phyloP scores from a whole-genome alignment of 1,140 invertebrate species.

The Probaryconus sp. region DNA sequence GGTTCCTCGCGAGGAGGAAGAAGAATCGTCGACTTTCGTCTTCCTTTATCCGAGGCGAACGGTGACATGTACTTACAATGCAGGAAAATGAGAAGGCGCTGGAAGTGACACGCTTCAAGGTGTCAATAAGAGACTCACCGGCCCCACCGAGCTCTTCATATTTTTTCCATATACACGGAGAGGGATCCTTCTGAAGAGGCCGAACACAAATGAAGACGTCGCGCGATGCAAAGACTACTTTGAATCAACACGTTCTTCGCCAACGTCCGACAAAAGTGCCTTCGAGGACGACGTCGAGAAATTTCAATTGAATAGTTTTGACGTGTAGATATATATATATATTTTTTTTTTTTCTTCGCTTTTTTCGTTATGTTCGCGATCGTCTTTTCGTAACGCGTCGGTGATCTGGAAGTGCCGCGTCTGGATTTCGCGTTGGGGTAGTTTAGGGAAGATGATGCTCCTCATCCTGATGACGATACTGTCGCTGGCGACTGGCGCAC shows the following conservation, averaged over 20 bases:
- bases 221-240: constrained; percentile 8
- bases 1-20: constrained; percentile 21
- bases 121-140: constrained; percentile 12
- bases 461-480: constrained; percentile 32
- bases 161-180: constrained; percentile 9
- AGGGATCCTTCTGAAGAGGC: constrained; percentile 33
- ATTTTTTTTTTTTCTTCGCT: background rate
- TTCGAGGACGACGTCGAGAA: constrained; percentile 6
- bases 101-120: constrained; percentile 38
- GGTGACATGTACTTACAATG: constrained; percentile 24
- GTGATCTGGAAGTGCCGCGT: constrained; percentile 18
- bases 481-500: constrained; percentile 49
- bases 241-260: constrained; percentile 18
- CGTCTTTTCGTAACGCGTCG: constrained; percentile 6
- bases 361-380: constrained; percentile 13
- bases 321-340: no score
- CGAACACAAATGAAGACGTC: constrained; percentile 27
- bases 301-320: no score
- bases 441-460: constrained; percentile 40
- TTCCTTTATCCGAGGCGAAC: background rate
- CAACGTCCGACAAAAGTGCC: constrained; percentile 13
- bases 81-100: constrained; percentile 33
- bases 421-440: constrained; percentile 17
- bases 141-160: background rate
- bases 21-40: no score